Base-by-base conservation (phyloP, 2,113 vertebrate species). In the Syngnathus scovelli region DNA sequence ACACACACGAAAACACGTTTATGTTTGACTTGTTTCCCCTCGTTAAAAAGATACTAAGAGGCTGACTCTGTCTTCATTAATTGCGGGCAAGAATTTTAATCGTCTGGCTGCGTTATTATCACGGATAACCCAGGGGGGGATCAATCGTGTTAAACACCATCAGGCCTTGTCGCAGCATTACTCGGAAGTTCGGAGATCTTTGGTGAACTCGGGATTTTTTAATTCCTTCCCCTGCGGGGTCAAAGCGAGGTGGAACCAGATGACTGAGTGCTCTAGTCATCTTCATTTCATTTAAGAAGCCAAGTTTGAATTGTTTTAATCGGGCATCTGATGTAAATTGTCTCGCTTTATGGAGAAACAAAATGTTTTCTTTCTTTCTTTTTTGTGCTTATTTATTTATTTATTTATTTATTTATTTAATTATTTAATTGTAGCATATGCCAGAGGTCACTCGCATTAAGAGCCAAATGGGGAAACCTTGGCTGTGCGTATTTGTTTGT, bases 401-500 rank as follows among this genome's bases (percentile, higher is more conserved):
- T 33, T 33, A 33, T 33, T 33, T 33, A 33, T 33, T 33, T 33
- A 33, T 33, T 33, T 33, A 33, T 33, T 33, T 33, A 33, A 3
- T 33, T 33, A 33, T 33, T 33, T 3, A 33, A 33, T 33, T 33
- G 27, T 33, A 33, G 27, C 27, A 33, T 33, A 33, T 33, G 27
- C 27, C 27, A 33, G 2, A 71, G 41, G 58, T 51, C 19, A 61
- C 56, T 51, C 39, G 15, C 23, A 48, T 39, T 60, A 33, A 66
- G 41, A n/a, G 69, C 67, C 73, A 69, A 68, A 55, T 49, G 46
- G 49, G 52, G 27, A 80, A 77, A 64, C 58, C 11, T 61, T 71
- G 56, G 44, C 69, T 54, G 36, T 33, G 65, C 49, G 39, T 70
- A 58, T 64, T 69, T 62, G 46, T 72, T 66, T 37, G 63, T 61